Conservation (phyloP, 2,113 vertebrate species). For the Ahaetulla prasina region DNA sequence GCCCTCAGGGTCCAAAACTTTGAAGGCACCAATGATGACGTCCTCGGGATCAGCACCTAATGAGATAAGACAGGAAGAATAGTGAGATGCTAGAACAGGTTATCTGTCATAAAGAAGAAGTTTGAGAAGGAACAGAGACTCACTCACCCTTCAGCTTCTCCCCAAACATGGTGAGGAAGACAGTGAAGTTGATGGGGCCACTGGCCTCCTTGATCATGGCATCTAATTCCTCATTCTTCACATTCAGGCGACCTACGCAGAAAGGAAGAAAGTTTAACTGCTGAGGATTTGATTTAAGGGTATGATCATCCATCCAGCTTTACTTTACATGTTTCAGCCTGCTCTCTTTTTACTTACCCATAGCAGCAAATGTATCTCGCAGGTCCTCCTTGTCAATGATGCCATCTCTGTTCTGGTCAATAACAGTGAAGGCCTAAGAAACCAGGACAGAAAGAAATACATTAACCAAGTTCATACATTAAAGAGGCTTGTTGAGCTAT, state of each 20-base stretch:
- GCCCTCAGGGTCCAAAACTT: conserved; percentile 84
- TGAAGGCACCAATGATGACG: conserved; percentile 84
- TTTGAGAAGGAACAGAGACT: not conserved
- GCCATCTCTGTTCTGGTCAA: conserved; percentile 90
- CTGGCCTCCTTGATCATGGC: conserved; percentile 88
- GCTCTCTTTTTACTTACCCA: conserved; percentile 70
- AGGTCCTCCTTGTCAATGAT: conserved; percentile 92
- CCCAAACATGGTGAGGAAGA: conserved; percentile 91
- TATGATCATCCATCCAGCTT: not conserved
- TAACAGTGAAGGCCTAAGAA: conserved; percentile 87
- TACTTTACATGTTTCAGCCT: not conserved
- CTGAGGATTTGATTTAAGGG: not conserved
- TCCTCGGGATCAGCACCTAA: conserved; percentile 89
- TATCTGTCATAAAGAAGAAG: not conserved
- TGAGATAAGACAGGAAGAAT: not conserved
- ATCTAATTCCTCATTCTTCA: conserved; percentile 85
- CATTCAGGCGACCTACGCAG: conserved; percentile 77
- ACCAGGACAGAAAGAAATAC: not conserved
- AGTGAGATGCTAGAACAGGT: not conserved
- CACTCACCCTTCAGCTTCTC: conserved; percentile 87
- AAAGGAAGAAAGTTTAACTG: not conserved
- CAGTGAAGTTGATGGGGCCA: conserved; percentile 91
- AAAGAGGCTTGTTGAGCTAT: not conserved
- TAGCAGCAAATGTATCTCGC: conserved; percentile 83
- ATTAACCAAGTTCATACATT: not conserved